These are phyloP conservation scores for Astropecten irregularis DNA, from an alignment of 53 echinoderm and acorn worm genomes.

Conservation along the genomic window DNA sequence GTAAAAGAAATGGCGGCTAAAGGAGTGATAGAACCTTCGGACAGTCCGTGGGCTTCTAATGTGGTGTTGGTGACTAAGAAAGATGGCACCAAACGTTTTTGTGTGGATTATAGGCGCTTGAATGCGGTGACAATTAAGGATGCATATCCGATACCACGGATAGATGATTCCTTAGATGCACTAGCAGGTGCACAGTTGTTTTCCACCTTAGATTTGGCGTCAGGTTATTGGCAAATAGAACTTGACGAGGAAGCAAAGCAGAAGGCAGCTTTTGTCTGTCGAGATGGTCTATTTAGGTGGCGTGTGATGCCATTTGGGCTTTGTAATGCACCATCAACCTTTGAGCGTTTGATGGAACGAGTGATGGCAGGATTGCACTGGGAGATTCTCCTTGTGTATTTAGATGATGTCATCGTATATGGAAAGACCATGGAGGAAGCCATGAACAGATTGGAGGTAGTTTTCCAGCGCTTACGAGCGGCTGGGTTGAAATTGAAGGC, in stretches of 20 bases:
- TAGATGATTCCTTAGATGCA: not conserved
- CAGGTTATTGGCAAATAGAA: too few relatives aligned
- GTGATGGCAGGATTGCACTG: too few relatives aligned
- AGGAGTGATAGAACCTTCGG: slow-evolving; percentile 56
- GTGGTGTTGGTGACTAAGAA: slow-evolving; percentile 59
- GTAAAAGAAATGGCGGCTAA: slow-evolving; percentile 5
- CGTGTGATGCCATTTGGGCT: too few relatives aligned
- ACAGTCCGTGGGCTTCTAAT: slow-evolving; percentile 66
- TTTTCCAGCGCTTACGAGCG: not conserved
- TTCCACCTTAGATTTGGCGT: not conserved
- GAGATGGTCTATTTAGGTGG: too few relatives aligned
- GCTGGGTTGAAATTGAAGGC: not conserved
- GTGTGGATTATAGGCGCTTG: slow-evolving; percentile 57
- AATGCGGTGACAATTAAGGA: slow-evolving; percentile 67
- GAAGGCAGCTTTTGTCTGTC: too few relatives aligned
- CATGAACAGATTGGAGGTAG: not conserved
- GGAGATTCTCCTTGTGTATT: too few relatives aligned
- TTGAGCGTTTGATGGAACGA: too few relatives aligned
- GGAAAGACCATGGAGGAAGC: too few relatives aligned
- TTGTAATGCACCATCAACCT: too few relatives aligned
- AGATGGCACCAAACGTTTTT: slow-evolving; percentile 62
- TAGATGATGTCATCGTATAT: too few relatives aligned
- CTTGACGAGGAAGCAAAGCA: too few relatives aligned
- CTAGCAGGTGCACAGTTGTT: not conserved
- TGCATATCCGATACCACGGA: slow-evolving; percentile 42